Conservation (phyloP, 2,113 vertebrate genomes). For the Tichodroma muraria region DNA sequence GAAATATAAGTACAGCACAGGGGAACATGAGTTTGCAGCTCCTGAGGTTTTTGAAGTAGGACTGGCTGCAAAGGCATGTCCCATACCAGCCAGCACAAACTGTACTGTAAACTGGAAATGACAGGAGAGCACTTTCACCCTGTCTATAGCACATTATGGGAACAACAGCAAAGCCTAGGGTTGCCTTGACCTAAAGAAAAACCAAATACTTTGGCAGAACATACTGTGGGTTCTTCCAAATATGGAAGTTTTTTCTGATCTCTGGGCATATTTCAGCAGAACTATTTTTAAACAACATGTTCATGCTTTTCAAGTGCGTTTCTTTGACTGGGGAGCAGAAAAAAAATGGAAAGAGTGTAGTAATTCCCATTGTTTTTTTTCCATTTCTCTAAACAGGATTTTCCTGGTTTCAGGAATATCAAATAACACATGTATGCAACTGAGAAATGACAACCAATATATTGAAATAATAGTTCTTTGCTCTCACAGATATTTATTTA, state of each 20-base stretch:
- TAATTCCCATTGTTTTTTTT: neutral
- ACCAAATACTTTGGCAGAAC: conserved; percentile 61
- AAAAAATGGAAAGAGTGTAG: neutral
- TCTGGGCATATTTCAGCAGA: conserved; percentile 20
- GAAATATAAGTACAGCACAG: neutral
- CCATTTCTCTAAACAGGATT: neutral
- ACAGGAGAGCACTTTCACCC: conserved; percentile 13
- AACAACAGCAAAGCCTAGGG: conserved; percentile 37
- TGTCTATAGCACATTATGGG: neutral
- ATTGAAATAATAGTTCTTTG: neutral
- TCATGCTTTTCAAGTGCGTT: conserved; percentile 37
- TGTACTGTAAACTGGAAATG: conserved; percentile 38
- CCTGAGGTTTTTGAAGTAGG: neutral
- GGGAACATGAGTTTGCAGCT: neutral
- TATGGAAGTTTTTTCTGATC: conserved; percentile 54
- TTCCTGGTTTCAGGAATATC: conserved; percentile 15
- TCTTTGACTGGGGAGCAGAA: conserved; percentile 11
- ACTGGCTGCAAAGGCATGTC: conserved; percentile 11
- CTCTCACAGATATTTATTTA: neutral
- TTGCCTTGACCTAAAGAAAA: conserved; percentile 66
- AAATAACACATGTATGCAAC: neutral
- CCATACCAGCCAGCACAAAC: conserved; percentile 19
- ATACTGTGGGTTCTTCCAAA: conserved; percentile 50
- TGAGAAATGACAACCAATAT: neutral
- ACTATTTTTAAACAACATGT: conserved; percentile 43